Percentiles rank a stretch among this genome's conserved stretches.
phyloP scores from a whole-genome alignment of 2,113 vertebrate genomes.

The Dicentrarchus labrax region DNA sequence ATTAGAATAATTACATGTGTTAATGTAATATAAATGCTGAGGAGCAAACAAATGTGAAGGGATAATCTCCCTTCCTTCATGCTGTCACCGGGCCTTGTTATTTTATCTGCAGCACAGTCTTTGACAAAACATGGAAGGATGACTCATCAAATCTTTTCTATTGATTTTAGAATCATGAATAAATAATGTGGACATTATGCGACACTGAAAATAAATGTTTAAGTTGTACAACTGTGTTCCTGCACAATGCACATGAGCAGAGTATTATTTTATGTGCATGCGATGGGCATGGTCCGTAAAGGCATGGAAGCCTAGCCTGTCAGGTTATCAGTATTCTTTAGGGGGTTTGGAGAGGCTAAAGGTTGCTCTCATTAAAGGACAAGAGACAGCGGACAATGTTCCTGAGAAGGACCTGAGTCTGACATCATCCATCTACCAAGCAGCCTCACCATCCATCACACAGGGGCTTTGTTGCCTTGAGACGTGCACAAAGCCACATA shows the following conservation, averaged over 20 bases:
- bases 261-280: constrained; percentile 1
- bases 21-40: constrained; percentile 76
- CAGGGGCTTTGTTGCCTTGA: constrained; percentile 33
- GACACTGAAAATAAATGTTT: constrained; percentile 34
- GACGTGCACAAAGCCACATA: constrained; percentile 20
- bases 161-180: constrained; percentile 72
- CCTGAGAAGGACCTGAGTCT: constrained; percentile 31
- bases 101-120: constrained; percentile 67
- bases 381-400: constrained; percentile 42
- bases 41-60: constrained; percentile 71
- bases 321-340: constrained; percentile 62
- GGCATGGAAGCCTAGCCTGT: neutral
- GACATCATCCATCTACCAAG: constrained; percentile 61
- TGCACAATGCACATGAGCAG: constrained; percentile 4
- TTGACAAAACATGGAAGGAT: constrained; percentile 67
- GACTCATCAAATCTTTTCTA: constrained; percentile 75
- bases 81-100: constrained; percentile 59
- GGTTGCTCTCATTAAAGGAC: constrained; percentile 69
- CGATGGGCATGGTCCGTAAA: neutral
- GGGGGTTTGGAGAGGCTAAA: constrained; percentile 49
- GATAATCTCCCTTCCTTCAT: constrained; percentile 70
- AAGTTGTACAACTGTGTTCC: constrained; percentile 6
- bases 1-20: constrained; percentile 79
- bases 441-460: constrained; percentile 58
- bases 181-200: constrained; percentile 68